Conservation (phyloP, 2,797 vertebrate species). For the Pseudotriccus pelzelni region DNA sequence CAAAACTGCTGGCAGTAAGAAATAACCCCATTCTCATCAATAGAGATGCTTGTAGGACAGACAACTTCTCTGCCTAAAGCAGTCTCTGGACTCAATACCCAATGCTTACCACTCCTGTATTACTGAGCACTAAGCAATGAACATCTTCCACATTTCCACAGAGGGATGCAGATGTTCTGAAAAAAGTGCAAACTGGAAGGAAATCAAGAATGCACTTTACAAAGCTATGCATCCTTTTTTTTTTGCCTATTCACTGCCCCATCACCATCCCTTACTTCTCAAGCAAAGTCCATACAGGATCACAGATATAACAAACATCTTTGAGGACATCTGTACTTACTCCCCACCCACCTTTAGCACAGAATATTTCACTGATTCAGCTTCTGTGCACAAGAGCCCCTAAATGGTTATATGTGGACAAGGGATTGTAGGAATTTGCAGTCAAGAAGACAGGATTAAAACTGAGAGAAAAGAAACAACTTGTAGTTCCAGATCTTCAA, state of each 20-base stretch:
- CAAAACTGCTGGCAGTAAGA: neutral
- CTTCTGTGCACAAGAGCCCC: neutral
- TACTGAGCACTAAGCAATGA: neutral
- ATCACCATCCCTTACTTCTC: neutral
- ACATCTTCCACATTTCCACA: neutral
- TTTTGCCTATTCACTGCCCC: neutral
- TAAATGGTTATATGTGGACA: neutral
- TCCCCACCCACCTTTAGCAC: neutral
- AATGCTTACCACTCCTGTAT: neutral
- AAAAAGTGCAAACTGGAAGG: neutral
- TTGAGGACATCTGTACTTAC: neutral
- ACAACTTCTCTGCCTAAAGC: neutral
- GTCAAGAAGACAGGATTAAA: neutral
- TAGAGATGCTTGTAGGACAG: neutral
- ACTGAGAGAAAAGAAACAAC: neutral
- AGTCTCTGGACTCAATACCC: neutral
- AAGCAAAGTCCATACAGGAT: neutral
- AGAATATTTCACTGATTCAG: neutral
- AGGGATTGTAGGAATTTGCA: neutral
- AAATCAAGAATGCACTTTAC: neutral
- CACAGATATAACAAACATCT: neutral
- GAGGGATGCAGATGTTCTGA: neutral
- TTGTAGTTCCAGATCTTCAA: neutral
- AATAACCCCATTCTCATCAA: neutral
- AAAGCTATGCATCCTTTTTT: neutral